Conservation (phyloP, 2,888 invertebrate genomes). For the Synergus laeviventris region DNA sequence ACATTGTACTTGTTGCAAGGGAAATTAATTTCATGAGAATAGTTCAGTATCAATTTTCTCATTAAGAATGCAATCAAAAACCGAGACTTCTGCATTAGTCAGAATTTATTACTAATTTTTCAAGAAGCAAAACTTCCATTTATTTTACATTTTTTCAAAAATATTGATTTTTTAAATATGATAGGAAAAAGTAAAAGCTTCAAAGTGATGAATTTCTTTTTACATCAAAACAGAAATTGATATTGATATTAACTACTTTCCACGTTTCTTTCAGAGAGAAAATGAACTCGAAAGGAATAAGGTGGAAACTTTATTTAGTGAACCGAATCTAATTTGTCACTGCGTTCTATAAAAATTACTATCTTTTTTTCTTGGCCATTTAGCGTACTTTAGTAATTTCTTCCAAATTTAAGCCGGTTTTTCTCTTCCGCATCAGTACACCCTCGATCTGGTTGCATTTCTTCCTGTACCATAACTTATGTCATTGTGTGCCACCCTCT, state of each 20-base stretch:
- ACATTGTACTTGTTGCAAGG: not conserved
- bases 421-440: not conserved
- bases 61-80: not conserved
- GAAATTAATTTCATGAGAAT: not conserved
- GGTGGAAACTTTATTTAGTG: not conserved
- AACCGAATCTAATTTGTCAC: not conserved
- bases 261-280: no score
- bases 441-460: constrained; percentile 11
- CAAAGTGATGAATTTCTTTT: not conserved
- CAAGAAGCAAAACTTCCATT: not conserved
- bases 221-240: not conserved
- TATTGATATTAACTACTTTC: no score
- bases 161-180: no score
- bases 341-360: no score
- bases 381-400: not conserved
- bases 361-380: not conserved
- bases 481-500: constrained; percentile 24
- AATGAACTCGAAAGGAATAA: no score
- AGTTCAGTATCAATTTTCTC: not conserved
- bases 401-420: not conserved
- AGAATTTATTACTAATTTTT: not conserved
- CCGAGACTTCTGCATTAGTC: not conserved
- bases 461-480: constrained; percentile 9
- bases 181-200: not conserved
- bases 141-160: not conserved